Evolutionary conservation across 23 tunicate species (phyloP).

Genomic region (Ciona savignyi): DNA sequence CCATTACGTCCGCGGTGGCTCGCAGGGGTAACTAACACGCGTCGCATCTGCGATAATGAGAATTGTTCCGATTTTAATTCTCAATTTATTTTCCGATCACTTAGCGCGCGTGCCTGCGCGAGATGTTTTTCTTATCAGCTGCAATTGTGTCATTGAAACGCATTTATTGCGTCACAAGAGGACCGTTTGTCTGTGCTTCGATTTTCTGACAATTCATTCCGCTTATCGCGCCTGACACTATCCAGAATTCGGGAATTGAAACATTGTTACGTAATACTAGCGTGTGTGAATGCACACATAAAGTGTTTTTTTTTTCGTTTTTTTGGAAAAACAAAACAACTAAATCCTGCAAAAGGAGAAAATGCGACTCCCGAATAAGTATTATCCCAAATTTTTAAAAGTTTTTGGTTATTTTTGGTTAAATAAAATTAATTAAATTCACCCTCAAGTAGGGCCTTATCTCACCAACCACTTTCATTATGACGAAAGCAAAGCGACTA

Average conservation of each 20-base stretch:
- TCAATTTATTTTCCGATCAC: not conserved
- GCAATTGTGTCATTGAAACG: not conserved
- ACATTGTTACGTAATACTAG: not conserved
- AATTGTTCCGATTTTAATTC: not conserved
- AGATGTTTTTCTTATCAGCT: not conserved
- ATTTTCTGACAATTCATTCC: not conserved
- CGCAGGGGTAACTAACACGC: no score
- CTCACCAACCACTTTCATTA: not conserved
- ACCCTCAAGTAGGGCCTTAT: not conserved
- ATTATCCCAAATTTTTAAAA: no score
- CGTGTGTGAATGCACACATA: no score
- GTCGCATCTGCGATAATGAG: no score
- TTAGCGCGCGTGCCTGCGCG: not conserved
- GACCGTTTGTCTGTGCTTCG: not conserved
- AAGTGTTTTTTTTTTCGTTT: no score
- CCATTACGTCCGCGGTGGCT: no score
- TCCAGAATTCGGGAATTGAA: not conserved
- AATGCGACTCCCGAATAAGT: no score
- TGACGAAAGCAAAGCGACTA: not conserved
- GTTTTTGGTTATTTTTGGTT: no score
- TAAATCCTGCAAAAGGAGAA: not conserved
- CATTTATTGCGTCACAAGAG: not conserved
- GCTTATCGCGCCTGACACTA: not conserved
- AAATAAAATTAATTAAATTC: not conserved
- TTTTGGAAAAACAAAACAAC: not conserved